phyloP scores from a whole-genome alignment of 2,113 vertebrate genomes.

The Sapajus apella region DNA sequence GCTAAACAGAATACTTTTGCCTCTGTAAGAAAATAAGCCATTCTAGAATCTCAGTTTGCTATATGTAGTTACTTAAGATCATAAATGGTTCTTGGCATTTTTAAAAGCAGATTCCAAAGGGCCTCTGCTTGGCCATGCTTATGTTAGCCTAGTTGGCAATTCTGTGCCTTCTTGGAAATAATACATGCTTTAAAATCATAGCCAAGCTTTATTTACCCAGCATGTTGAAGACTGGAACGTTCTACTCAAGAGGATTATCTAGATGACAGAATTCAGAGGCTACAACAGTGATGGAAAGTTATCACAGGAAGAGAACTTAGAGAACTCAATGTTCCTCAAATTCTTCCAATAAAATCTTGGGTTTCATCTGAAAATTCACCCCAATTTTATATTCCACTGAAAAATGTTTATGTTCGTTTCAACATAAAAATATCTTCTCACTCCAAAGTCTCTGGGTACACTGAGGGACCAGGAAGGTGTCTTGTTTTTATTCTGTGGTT shows the following conservation, averaged over 20 bases:
- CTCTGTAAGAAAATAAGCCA: background rate
- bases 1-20: background rate
- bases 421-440: background rate
- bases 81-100: slow-evolving; percentile 6
- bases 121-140: background rate
- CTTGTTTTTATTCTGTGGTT: background rate
- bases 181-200: background rate
- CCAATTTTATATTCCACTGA: slow-evolving; percentile 8
- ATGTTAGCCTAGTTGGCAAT: background rate
- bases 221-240: background rate
- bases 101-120: slow-evolving; percentile 19
- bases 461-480: background rate
- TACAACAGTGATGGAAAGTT: background rate
- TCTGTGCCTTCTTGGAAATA: background rate
- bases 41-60: slow-evolving; percentile 41
- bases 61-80: slow-evolving; percentile 15
- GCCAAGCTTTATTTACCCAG: background rate
- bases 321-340: background rate
- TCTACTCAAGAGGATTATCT: background rate
- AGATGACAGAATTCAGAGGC: background rate
- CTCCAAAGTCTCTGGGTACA: background rate
- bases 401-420: background rate
- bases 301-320: background rate
- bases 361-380: slow-evolving; percentile 42
- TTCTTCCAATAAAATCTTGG: slow-evolving; percentile 35